Conservation (phyloP, 2,888 invertebrate species). For the Eupithecia abbreviata region DNA sequence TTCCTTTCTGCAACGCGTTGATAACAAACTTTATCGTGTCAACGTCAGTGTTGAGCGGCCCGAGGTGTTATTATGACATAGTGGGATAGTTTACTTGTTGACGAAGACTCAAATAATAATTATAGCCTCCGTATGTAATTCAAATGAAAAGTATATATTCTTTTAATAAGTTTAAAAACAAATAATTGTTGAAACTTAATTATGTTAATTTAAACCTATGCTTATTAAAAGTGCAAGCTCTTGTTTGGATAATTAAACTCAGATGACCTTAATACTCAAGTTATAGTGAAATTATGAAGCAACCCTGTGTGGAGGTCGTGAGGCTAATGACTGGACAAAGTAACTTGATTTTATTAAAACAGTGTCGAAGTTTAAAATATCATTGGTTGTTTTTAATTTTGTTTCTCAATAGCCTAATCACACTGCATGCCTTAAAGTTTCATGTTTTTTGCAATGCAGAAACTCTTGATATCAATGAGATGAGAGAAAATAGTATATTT, state of each 20-base stretch:
- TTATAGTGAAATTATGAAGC: not conserved
- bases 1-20: conserved; percentile 9
- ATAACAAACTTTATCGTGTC: conserved; percentile 19
- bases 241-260: conserved; percentile 6
- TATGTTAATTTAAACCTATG: not conserved
- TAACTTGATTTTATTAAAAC: not conserved
- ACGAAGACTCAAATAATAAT: conserved; percentile 7
- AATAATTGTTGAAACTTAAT: conserved; percentile 9
- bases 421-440: not conserved
- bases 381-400: not conserved
- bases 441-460: no score
- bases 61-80: conserved; percentile 17
- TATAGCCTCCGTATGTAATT: not conserved
- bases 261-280: conserved; percentile 3
- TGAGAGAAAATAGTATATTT: not conserved
- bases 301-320: not conserved
- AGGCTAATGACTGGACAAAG: not conserved
- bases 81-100: conserved; percentile 5
- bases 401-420: not conserved
- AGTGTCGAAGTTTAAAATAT: not conserved
- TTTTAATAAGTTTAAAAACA: conserved; percentile 10
- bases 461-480: no score
- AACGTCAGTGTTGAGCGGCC: conserved; percentile 4
- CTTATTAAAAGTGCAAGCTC: conserved; percentile 9
- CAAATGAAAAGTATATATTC: not conserved